These are phyloP conservation scores for Macquaria australasica DNA, from an alignment of 2,113 vertebrate species.

Conservation along the genomic window DNA sequence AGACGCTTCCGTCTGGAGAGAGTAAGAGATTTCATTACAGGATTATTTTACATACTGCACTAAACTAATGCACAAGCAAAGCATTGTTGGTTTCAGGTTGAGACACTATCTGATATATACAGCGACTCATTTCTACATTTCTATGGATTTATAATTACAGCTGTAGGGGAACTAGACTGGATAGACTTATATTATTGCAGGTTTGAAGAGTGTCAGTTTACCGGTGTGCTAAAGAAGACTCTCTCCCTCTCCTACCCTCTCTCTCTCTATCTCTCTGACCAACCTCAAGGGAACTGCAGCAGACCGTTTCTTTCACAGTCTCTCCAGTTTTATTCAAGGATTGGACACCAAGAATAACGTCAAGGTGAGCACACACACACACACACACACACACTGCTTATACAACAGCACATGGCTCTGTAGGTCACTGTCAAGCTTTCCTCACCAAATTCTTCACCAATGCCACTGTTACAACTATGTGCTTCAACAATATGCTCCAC, in stretches of 20 bases:
- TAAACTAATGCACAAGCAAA: neutral
- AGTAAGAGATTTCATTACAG: constrained; percentile 79
- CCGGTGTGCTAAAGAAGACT: neutral
- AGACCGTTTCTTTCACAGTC: constrained; percentile 92
- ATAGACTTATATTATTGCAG: neutral
- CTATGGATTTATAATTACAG: constrained; percentile 3
- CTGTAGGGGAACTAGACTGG: neutral
- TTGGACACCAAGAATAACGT: constrained; percentile 95
- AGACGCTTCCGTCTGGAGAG: constrained; percentile 87
- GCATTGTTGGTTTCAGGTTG: neutral
- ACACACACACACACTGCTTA: constrained; percentile 19
- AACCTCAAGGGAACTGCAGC: constrained; percentile 89
- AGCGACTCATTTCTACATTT: neutral
- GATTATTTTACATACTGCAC: neutral
- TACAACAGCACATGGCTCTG: neutral
- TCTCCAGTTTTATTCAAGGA: constrained; percentile 91
- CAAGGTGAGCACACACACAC: constrained; percentile 87
- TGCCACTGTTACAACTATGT: neutral
- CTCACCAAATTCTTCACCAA: neutral
- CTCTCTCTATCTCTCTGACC: constrained; percentile 9
- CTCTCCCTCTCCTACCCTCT: neutral
- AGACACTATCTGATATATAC: neutral
- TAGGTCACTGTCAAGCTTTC: neutral
- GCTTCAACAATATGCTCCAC: neutral
- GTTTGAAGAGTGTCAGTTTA: constrained; percentile 14